Percentiles rank a stretch among this genome's conserved stretches.
phyloP scores from a whole-genome alignment of 2,797 vertebrate species.

The Dipus sagitta region DNA sequence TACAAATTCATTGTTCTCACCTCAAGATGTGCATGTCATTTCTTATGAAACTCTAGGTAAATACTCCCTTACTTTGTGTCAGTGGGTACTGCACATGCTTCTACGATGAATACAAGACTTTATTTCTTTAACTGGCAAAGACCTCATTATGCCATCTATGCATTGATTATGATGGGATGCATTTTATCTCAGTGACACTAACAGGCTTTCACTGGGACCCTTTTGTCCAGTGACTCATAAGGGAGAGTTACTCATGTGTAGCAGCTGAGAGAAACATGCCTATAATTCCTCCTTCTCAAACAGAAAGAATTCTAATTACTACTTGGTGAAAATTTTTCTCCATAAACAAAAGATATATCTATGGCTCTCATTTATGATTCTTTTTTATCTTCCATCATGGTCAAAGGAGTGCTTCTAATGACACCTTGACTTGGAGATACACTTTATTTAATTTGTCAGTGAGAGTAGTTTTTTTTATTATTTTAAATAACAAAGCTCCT shows the following conservation, averaged over 20 bases:
- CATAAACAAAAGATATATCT: background rate
- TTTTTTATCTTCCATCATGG: conserved; percentile 33
- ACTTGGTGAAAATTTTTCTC: conserved; percentile 52
- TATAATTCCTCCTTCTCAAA: background rate
- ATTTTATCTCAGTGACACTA: conserved; percentile 34
- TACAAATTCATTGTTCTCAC: background rate
- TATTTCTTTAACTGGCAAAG: conserved; percentile 41
- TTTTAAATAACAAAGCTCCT: background rate
- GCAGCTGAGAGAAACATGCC: background rate
- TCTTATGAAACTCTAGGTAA: conserved; percentile 31
- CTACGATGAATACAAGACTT: background rate
- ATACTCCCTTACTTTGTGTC: background rate
- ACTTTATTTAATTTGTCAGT: conserved; percentile 54
- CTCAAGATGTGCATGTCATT: conserved; percentile 34
- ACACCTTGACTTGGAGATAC: conserved; percentile 36
- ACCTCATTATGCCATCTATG: background rate
- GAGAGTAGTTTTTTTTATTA: conserved; percentile 2
- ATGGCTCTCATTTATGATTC: background rate
- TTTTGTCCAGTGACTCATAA: conserved; percentile 16
- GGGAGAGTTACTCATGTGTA: background rate
- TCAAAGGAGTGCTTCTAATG: conserved; percentile 54
- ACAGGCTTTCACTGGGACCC: background rate
- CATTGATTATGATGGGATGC: background rate
- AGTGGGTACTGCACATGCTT: background rate
- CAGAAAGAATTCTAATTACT: conserved; percentile 35